Evolutionary conservation across 2,113 vertebrate genomes (phyloP).

Genomic region (Amia ocellicauda): DNA sequence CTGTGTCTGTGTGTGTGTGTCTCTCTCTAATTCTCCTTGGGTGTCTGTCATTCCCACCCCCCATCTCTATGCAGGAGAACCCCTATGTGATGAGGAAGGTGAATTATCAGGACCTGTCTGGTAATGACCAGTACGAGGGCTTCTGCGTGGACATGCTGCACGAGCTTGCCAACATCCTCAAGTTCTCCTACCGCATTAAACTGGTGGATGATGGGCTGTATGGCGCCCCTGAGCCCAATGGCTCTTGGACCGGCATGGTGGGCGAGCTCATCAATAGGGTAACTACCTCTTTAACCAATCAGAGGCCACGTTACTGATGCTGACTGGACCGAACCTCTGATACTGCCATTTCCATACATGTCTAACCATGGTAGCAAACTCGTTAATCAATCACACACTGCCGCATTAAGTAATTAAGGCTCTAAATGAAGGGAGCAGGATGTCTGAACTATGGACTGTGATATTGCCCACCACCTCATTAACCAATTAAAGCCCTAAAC

Average conservation of each 20-base stretch:
- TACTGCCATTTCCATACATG: too few relatives aligned
- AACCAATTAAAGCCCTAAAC: too few relatives aligned
- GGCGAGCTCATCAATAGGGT: constrained; percentile 91
- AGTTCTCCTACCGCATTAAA: constrained; percentile 83
- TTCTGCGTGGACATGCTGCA: constrained; percentile 92
- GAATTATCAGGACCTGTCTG: constrained; percentile 72
- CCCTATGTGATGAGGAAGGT: constrained; percentile 83
- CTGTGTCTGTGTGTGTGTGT: neutral
- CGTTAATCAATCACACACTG: too few relatives aligned
- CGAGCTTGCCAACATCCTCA: constrained; percentile 77
- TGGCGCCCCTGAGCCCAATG: constrained; percentile 82
- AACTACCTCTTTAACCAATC: constrained; percentile 28
- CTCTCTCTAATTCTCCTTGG: neutral
- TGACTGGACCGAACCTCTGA: too few relatives aligned
- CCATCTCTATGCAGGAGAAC: constrained; percentile 68
- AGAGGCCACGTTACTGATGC: too few relatives aligned
- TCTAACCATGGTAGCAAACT: too few relatives aligned
- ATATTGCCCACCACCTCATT: too few relatives aligned
- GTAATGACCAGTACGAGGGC: constrained; percentile 81
- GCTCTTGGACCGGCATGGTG: constrained; percentile 92
- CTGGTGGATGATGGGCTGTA: constrained; percentile 86
- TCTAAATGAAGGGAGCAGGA: too few relatives aligned
- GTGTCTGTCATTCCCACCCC: neutral
- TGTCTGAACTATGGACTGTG: too few relatives aligned
- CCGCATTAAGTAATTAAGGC: too few relatives aligned